Conservation (phyloP, 2,888 invertebrate genomes). For the Acronicta leporina region DNA sequence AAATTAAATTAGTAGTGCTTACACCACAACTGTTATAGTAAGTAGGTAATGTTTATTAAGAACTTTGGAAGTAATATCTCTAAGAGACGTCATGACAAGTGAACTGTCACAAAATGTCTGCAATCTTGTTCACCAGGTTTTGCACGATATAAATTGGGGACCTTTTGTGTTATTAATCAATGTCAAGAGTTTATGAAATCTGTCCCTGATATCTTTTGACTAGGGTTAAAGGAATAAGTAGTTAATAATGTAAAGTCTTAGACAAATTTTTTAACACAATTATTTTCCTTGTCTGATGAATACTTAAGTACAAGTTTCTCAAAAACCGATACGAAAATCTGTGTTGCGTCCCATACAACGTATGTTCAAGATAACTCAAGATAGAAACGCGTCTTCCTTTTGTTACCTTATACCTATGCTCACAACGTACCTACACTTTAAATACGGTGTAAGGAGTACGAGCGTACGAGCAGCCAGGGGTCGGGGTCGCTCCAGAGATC, state of each 20-base stretch:
- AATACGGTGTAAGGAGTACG: constrained; percentile 39
- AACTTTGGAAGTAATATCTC: constrained; percentile 43
- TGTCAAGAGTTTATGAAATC: constrained; percentile 36
- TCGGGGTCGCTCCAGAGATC: constrained; percentile 70
- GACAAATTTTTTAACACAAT: neutral
- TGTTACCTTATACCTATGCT: constrained; percentile 29
- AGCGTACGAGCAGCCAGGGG: constrained; percentile 39
- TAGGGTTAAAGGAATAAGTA: constrained; percentile 18
- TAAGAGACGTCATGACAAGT: constrained; percentile 40
- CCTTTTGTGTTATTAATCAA: constrained; percentile 39
- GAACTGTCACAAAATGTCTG: constrained; percentile 35
- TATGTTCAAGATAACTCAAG: no score
- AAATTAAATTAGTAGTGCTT: constrained; percentile 43
- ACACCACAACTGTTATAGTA: constrained; percentile 22
- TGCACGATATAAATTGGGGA: constrained; percentile 24
- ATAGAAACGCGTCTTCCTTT: neutral
- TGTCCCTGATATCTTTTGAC: constrained; percentile 13
- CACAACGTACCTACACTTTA: constrained; percentile 36
- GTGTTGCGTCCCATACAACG: neutral
- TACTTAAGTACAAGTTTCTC: no score
- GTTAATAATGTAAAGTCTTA: neutral
- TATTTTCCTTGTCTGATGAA: neutral
- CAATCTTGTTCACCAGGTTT: constrained; percentile 33
- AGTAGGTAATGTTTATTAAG: constrained; percentile 33
- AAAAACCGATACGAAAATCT: no score